These are phyloP conservation scores for Pyrrhura leucotis DNA, from an alignment of 2,797 vertebrate genomes.

Conservation along the genomic window DNA sequence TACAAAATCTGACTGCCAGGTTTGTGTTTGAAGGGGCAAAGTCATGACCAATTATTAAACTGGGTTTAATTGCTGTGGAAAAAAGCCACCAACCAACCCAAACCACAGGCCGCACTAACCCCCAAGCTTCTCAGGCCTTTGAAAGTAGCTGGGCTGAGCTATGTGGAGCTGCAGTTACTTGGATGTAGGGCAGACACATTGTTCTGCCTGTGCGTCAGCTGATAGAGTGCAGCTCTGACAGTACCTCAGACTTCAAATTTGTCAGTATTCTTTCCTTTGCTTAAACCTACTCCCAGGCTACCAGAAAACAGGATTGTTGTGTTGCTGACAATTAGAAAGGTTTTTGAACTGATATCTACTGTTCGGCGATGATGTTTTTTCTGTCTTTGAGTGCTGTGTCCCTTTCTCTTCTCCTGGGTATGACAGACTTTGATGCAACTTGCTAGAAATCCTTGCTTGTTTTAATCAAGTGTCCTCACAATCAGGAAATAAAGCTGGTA, in stretches of 20 bases:
- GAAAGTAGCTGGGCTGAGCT: neutral
- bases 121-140: neutral
- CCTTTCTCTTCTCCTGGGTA: neutral
- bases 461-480: neutral
- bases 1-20: slow-evolving; percentile 19
- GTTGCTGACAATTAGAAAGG: neutral
- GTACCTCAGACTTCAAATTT: neutral
- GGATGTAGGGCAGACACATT: neutral
- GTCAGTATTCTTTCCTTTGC: neutral
- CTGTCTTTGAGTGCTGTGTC: neutral
- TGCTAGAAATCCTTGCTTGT: neutral
- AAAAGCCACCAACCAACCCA: neutral
- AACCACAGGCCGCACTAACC: neutral
- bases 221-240: neutral
- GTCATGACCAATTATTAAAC: slow-evolving; percentile 34
- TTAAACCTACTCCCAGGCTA: neutral
- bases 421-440: neutral
- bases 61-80: slow-evolving; percentile 41
- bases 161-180: neutral
- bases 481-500: accelerated
- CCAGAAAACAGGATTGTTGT: neutral
- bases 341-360: neutral
- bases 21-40: slow-evolving; percentile 15
- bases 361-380: neutral
- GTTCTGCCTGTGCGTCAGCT: neutral